Percentiles rank a stretch among this genome's conserved stretches.
Conservation (phyloP, 2,113 vertebrate genomes). For the Nerophis lumbriciformis region DNA sequence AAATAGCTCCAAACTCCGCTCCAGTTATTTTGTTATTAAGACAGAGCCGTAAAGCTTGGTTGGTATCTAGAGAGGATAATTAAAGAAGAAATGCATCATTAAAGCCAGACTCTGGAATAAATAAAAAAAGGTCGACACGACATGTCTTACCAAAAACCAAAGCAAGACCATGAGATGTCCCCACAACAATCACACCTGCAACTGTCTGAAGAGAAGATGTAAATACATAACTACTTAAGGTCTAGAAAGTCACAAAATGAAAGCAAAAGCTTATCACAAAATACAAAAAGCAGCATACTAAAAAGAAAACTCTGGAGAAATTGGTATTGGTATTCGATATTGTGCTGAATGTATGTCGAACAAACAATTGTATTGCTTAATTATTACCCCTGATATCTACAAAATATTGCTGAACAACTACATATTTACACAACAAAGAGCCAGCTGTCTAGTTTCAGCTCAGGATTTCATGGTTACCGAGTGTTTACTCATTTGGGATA, state of each 20-base stretch:
- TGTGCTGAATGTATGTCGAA: neutral
- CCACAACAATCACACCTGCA: constrained; percentile 90
- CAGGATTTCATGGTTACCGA: too few relatives aligned
- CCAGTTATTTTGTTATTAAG: constrained; percentile 88
- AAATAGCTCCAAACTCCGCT: constrained; percentile 92
- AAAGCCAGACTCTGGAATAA: neutral
- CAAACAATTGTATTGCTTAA: too few relatives aligned
- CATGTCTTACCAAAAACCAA: constrained; percentile 89
- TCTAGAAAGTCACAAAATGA: neutral
- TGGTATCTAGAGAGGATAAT: constrained; percentile 76
- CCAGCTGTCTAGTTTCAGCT: too few relatives aligned
- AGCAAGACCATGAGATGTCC: constrained; percentile 94
- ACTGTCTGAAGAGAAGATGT: constrained; percentile 75
- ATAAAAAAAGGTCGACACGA: neutral
- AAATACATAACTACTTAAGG: neutral
- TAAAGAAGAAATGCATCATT: neutral
- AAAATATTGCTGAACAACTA: too few relatives aligned
- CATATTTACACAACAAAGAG: too few relatives aligned
- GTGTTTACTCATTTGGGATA: too few relatives aligned
- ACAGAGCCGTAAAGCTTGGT: constrained; percentile 91
- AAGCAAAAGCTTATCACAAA: too few relatives aligned
- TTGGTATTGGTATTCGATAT: neutral
- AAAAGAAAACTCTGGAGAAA: too few relatives aligned
- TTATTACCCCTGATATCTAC: too few relatives aligned
- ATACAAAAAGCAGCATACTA: too few relatives aligned